Base-by-base conservation (phyloP, 2,113 vertebrate genomes). In the human region DNA sequence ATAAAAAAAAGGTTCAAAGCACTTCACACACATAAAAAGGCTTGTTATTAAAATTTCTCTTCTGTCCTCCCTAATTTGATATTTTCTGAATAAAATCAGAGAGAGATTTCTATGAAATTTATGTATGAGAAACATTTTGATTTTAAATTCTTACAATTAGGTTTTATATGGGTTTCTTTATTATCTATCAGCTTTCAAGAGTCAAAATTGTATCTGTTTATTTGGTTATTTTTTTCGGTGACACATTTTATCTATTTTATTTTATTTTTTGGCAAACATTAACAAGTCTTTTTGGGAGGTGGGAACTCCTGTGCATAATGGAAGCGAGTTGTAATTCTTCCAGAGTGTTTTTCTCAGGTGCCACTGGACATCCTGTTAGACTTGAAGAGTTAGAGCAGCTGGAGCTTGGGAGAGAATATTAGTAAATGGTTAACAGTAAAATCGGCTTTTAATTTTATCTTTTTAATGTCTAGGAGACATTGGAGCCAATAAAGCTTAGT, bases 31-130 rank as follows among this genome's bases (percentile, higher is more conserved):
- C 4, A 9, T n/a, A 38, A 55, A 80, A 83, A 64, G 27, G 0
- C n/a, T 85, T 43, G 3, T 38, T 79, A 76, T 35, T 87, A 81
- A 59, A 84, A 83, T 81, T 55, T 85, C 9, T 89, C 32, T 89
- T 17, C 57, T 52, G 7, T 61, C 38, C 43, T 85, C 25, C 13
- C 38, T 52, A 90, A 91, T 40, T 81, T 66, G 32, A 23, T 61
- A 6, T 78, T 93, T 96, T 95, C 38, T 88, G 70, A 88, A 90
- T 90, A 80, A 78, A 96, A 35, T 14, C 23, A 73, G 45, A 30
- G 52, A 76, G 61, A 93, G 76, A 64, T 61, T 97, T 96, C 92
- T 14, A 84, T 92, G 59, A 79, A 89, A 90, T 89, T 57, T 93
- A 45, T 7, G 27, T 17, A 40, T 75, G 72, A 61, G 11, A 27